Conservation (phyloP, 2,113 vertebrate species). For the Melanerpes formicivorus region DNA sequence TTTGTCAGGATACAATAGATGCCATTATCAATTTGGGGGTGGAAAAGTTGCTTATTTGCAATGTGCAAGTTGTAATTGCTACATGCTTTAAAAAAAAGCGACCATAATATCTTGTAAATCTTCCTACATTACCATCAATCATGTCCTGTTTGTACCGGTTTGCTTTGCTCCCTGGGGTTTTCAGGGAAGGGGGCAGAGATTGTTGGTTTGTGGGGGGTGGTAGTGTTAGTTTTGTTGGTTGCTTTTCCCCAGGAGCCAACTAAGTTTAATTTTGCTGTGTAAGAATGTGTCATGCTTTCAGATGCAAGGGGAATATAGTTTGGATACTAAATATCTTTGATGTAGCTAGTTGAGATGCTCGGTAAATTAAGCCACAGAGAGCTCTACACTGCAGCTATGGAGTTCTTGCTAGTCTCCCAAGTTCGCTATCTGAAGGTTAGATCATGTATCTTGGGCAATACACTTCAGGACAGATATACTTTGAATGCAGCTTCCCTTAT, state of each 20-base stretch:
- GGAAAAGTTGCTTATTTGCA: background rate
- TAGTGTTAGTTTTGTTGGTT: background rate
- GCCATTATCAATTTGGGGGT: background rate
- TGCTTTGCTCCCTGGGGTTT: background rate
- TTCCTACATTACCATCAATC: background rate
- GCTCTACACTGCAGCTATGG: background rate
- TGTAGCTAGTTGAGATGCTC: background rate
- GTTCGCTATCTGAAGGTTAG: background rate
- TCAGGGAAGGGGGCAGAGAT: accelerated
- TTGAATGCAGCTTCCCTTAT: background rate
- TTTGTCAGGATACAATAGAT: background rate
- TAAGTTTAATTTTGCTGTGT: background rate
- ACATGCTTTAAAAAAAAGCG: background rate
- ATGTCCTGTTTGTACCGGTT: background rate
- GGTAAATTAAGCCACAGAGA: background rate
- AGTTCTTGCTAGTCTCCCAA: background rate
- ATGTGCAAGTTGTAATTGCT: background rate
- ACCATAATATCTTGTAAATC: background rate
- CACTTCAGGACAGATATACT: background rate
- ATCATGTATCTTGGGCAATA: background rate
- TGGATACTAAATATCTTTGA: background rate
- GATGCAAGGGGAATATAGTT: background rate
- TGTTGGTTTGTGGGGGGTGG: background rate
- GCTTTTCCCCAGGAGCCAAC: background rate
- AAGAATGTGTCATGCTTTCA: background rate